These are phyloP conservation scores for Crenichthys baileyi DNA, from an alignment of 2,797 vertebrate species.

Conservation along the genomic window DNA sequence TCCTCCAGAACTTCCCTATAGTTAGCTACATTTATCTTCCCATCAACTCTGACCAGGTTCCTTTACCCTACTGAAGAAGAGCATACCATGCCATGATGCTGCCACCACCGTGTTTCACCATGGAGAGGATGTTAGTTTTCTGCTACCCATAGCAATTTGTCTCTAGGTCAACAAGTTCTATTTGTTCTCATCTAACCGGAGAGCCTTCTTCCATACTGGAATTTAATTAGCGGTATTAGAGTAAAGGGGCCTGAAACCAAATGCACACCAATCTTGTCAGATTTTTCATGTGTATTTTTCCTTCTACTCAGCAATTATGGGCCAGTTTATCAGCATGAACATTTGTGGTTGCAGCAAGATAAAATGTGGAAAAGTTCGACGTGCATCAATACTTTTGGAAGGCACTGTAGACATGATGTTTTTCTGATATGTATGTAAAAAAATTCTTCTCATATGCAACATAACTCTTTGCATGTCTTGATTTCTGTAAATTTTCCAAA, in stretches of 20 bases:
- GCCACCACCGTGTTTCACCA: neutral
- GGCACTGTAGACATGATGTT: slow-evolving; percentile 6
- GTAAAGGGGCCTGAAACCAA: neutral
- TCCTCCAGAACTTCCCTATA: neutral
- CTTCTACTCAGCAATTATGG: neutral
- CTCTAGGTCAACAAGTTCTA: neutral
- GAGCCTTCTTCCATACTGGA: neutral
- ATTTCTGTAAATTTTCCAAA: slow-evolving; percentile 68
- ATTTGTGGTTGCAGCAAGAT: neutral
- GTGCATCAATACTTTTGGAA: neutral
- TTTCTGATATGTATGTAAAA: slow-evolving; percentile 55
- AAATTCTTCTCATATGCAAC: slow-evolving; percentile 38
- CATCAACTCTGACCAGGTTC: neutral
- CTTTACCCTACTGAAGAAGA: neutral
- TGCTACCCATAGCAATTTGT: neutral
- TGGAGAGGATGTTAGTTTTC: neutral
- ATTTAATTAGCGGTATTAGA: neutral
- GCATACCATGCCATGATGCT: neutral
- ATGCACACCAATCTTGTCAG: neutral
- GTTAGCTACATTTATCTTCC: neutral
- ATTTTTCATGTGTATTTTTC: neutral
- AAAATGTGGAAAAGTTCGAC: neutral
- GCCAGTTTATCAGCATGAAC: neutral
- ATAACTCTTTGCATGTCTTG: slow-evolving; percentile 34
- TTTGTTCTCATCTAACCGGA: too few species aligned